Evolutionary conservation across 1,140 invertebrate species (phyloP).

Genomic region (Lepidurus couesii): DNA sequence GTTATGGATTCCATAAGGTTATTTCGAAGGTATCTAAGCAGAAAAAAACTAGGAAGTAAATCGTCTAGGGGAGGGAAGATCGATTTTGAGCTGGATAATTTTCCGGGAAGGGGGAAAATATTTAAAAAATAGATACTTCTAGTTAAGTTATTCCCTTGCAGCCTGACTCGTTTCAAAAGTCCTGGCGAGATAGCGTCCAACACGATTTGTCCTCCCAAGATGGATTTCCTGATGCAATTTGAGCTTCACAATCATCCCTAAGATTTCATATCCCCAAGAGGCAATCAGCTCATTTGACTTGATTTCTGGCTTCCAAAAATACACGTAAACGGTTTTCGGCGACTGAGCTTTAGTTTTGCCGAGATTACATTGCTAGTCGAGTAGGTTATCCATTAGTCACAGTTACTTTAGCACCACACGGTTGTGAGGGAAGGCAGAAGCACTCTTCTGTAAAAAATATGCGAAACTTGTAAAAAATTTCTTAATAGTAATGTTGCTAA

Average conservation of each 20-base stretch:
- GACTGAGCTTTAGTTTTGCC: too few species aligned
- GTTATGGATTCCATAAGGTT: background rate
- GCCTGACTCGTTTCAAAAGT: background rate
- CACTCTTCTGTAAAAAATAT: too few species aligned
- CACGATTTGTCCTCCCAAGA: background rate
- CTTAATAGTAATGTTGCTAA: too few species aligned
- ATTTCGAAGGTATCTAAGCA: background rate
- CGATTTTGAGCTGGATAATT: background rate
- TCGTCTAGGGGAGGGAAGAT: background rate
- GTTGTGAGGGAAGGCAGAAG: too few species aligned
- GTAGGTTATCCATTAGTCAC: too few species aligned
- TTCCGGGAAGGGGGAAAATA: background rate
- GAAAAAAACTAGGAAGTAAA: background rate
- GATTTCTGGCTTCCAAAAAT: background rate
- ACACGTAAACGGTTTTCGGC: background rate
- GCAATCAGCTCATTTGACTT: background rate
- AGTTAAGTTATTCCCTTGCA: background rate
- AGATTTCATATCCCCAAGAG: background rate
- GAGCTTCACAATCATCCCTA: background rate
- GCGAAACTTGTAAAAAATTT: too few species aligned
- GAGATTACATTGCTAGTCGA: too few species aligned
- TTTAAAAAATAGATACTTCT: background rate
- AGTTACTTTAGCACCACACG: too few species aligned
- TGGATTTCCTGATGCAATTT: conserved; percentile 2
- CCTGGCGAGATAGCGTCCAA: background rate